A percentile compares a stretch with the other conserved stretches of the same genome.
These are phyloP conservation scores for Ecdyonurus torrentis DNA, from an alignment of 2,888 invertebrate genomes.

Conservation along the genomic window DNA sequence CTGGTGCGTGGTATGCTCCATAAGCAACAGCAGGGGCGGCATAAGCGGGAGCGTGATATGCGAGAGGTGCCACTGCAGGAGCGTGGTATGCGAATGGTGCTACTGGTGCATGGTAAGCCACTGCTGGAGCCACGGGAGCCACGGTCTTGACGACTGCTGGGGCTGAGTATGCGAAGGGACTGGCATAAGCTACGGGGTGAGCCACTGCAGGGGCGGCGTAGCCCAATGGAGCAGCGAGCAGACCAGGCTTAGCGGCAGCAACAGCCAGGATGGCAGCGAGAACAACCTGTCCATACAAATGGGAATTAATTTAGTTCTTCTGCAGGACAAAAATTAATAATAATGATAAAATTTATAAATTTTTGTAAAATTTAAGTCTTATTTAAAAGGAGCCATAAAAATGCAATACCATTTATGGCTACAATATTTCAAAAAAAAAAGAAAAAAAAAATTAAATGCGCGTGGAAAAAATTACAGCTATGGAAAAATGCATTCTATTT, in stretches of 20 bases:
- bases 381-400: too few relatives aligned
- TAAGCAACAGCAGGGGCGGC: not conserved
- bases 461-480: too few relatives aligned
- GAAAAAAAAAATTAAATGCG: too few relatives aligned
- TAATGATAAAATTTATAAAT: too few relatives aligned
- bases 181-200: constrained; percentile 10
- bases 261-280: constrained; percentile 22
- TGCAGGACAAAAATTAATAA: too few relatives aligned
- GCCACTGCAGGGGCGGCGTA: constrained; percentile 11
- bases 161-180: constrained; percentile 20
- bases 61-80: constrained; percentile 21
- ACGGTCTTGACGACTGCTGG: constrained; percentile 24
- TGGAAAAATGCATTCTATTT: too few relatives aligned
- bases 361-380: too few relatives aligned
- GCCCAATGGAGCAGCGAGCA: constrained; percentile 1
- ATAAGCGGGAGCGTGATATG: constrained; percentile 23
- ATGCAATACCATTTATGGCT: too few relatives aligned
- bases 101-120: constrained; percentile 11
- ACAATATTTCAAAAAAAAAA: too few relatives aligned
- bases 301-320: too few relatives aligned
- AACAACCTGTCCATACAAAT: constrained; percentile 17
- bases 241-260: constrained; percentile 21
- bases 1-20: constrained; percentile 1
- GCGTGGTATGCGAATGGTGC: too few relatives aligned
- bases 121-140: constrained; percentile 18